Base-by-base conservation (phyloP, 2,888 invertebrate genomes). In the Toxonevra muliebris region DNA sequence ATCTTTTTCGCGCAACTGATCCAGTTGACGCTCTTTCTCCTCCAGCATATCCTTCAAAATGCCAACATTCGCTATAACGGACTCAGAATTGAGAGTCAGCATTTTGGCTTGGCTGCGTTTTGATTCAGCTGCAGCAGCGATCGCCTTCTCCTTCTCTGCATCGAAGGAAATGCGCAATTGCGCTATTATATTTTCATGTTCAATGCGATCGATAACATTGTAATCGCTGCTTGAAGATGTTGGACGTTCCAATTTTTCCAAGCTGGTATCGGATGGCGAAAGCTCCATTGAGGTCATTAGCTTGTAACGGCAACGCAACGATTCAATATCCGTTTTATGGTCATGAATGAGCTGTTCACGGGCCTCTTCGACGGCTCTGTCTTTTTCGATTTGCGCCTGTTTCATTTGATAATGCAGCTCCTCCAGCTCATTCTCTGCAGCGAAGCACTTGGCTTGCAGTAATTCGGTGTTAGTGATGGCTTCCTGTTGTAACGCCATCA, bases 291-390 rank as follows among this genome's bases (percentile, higher is more conserved):
- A 90, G 0, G 93, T 90, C 88, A 93, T 92, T 69, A 93, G 85
- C 71, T 91, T 90, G 84, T 91, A 92, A 74, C 92, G 89, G 52
- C 91, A 90, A 53, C 92, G 87, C 73, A 95, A 87, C 8, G 91
- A 91, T 76, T 93, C 93, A 53, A 95, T 87, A 83, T 95, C 93
- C 17, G 89, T 90, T 83, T 91, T 92, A 81, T 93, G 92, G 75
- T 92, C 91, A 68, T 89, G 86, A 63, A 89, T 89, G 72, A 94
- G 86, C 73, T 90, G 89, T 69, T 93, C 92, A 5, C 90, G 89
- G 12, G 90, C 86, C 64, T 92, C 91, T 75, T 90, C 91, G 12
- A 93, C 84, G 30, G 90, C 88, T 71, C 87, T 88, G 72, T 90
- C 84, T 69, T 87, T 87, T 8, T 83, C 82, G 13, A 65, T 68